Base-by-base conservation (phyloP, 2,797 vertebrate species). In the Emys orbicularis region DNA sequence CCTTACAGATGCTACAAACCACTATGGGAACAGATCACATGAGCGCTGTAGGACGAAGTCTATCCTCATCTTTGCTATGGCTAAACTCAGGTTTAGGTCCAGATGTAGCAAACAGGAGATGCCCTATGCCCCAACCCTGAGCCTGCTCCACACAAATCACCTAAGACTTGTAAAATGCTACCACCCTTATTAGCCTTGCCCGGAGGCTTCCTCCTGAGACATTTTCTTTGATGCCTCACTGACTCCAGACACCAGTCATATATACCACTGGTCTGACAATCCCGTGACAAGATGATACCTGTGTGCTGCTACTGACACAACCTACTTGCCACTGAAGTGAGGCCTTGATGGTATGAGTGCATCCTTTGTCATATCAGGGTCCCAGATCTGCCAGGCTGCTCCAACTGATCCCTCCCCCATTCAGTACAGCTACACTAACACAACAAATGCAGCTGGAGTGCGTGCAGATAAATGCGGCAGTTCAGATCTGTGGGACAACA, bases 321-420 rank as follows among this genome's bases (percentile, higher is more conserved):
- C 25, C 54, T 56, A 25, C 54, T 9, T 65, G 80, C 86, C 2
- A 12, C 0, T 29, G 61, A 15, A 23, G 81, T 59, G 76, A 41
- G 52, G 86, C 86, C 1, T 3, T 1, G 25, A 16, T 10, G 2
- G 18, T 82, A 19, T 11, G 21, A 15, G 19, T 59, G 53, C 49
- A n/a, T 25, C 41, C 10, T 3, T 0, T 15, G 19, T 53, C 25
- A 8, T 3, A 29, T 57, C 10, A 29, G 44, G 61, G 15, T 47
- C 5, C 29, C 15, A 68, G 77, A 27, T 13, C 47, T 85, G 12
- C 86, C 0, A 0, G 77, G 34, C 47, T 13, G 0, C 1, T 7
- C 31, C 59, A 16, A 7, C 5, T 90, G 8, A 54, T 91, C 34
- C 27, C n/a, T 54, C n/a, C 47, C 8, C 83, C 5, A 1, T 54